phyloP scores from a whole-genome alignment of 2,113 vertebrate species.

The Phoxinus phoxinus region DNA sequence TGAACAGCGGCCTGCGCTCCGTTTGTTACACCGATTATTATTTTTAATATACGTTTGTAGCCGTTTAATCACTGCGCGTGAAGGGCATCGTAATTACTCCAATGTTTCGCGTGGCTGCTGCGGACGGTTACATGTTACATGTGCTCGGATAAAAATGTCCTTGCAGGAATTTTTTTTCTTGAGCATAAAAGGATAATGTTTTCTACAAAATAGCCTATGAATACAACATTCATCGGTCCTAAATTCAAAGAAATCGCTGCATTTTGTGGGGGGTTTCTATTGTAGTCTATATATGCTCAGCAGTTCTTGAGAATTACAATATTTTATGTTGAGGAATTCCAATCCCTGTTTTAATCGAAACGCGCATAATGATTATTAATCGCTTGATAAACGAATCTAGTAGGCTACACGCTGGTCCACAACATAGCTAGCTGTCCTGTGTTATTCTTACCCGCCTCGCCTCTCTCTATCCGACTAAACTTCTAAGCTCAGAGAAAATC shows the following conservation, averaged over 20 bases:
- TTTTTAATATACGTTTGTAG: background rate
- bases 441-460: background rate
- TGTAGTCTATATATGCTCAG: too few species aligned
- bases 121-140: background rate
- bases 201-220: background rate
- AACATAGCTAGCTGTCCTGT: background rate
- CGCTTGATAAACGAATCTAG: background rate
- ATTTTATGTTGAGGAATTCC: slow-evolving; percentile 25
- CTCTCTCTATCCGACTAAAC: background rate
- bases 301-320: background rate
- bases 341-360: background rate
- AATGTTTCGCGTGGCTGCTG: background rate
- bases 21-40: background rate
- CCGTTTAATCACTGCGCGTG: background rate
- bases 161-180: background rate
- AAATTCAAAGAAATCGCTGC: background rate
- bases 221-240: background rate
- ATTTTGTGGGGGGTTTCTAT: background rate
- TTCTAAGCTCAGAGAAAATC: background rate
- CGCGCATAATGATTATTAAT: background rate
- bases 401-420: background rate
- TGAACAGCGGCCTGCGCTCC: slow-evolving; percentile 17
- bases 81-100: background rate
- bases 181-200: background rate
- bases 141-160: background rate